A percentile compares a stretch with the other conserved stretches of the same genome.
Conservation (phyloP, 2,797 vertebrate species). For the Platyrinchus mystaceus region DNA sequence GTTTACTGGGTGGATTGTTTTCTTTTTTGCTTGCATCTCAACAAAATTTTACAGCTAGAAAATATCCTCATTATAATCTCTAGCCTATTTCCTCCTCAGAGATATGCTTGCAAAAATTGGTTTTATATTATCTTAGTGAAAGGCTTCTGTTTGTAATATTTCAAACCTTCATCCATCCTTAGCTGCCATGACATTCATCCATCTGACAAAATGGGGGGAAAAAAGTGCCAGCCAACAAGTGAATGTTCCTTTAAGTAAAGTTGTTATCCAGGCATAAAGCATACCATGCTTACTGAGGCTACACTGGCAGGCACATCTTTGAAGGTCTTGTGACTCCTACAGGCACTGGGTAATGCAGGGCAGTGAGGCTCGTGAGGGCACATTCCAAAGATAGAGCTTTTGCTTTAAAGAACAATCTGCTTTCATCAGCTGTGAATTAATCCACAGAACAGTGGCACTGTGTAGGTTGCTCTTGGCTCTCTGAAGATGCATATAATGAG, state of each 20-base stretch:
- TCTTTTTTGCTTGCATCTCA: neutral
- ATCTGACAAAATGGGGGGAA: neutral
- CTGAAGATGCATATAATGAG: constrained; percentile 1
- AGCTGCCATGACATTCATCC: neutral
- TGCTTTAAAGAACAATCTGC: neutral
- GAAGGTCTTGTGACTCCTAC: neutral
- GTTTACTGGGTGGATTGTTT: neutral
- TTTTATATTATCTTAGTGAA: neutral
- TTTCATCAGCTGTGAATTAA: neutral
- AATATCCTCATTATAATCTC: neutral
- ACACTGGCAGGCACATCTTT: neutral
- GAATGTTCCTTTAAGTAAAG: neutral
- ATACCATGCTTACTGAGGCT: neutral
- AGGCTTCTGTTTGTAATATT: constrained; percentile 8
- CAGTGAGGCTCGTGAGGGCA: neutral
- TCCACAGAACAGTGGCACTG: neutral
- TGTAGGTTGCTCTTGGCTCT: constrained; percentile 1
- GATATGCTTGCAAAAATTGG: neutral
- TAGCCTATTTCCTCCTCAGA: constrained; percentile 9
- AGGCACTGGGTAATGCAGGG: neutral
- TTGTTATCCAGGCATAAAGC: neutral
- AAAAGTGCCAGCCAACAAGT: neutral
- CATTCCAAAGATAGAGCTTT: neutral
- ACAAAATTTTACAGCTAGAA: constrained; percentile 21
- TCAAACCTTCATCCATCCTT: constrained; percentile 43